Evolutionary conservation across 2,113 vertebrate species (phyloP).

Genomic region (Lasiurus cinereus): DNA sequence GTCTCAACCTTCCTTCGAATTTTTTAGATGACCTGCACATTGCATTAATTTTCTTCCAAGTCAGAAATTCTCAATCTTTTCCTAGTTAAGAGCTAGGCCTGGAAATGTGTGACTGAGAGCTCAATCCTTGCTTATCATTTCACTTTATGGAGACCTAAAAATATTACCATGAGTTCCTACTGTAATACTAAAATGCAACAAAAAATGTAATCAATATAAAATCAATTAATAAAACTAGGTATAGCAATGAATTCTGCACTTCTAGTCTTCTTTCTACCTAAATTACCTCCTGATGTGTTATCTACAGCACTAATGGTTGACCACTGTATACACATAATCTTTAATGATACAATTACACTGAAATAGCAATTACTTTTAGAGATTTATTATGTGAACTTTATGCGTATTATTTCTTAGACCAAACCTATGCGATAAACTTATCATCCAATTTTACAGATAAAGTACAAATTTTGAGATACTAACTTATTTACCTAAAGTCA

Average conservation of each 20-base stretch:
- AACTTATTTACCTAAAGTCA: slow-evolving; percentile 15
- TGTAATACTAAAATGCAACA: background rate
- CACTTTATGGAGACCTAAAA: background rate
- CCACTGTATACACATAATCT: background rate
- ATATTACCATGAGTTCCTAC: slow-evolving; percentile 15
- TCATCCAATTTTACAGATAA: slow-evolving; percentile 12
- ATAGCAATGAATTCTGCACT: background rate
- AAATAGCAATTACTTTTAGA: background rate
- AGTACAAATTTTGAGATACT: slow-evolving; percentile 33
- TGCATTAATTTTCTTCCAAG: slow-evolving; percentile 19
- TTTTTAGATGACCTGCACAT: background rate
- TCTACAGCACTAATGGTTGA: background rate
- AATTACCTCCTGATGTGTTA: background rate
- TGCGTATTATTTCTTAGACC: background rate
- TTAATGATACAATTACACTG: background rate
- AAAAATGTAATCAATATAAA: slow-evolving; percentile 43
- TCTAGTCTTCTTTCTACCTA: slow-evolving; percentile 3
- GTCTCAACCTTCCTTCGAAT: background rate
- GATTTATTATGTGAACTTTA: background rate
- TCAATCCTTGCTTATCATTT: background rate
- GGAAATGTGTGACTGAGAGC: background rate
- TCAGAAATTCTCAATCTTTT: slow-evolving; percentile 38
- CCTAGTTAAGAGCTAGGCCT: slow-evolving; percentile 35
- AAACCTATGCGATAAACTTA: background rate
- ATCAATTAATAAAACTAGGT: slow-evolving; percentile 21